Evolutionary conservation across 2,888 invertebrate genomes (phyloP).

Genomic region (Orthonychiurus folsomi): DNA sequence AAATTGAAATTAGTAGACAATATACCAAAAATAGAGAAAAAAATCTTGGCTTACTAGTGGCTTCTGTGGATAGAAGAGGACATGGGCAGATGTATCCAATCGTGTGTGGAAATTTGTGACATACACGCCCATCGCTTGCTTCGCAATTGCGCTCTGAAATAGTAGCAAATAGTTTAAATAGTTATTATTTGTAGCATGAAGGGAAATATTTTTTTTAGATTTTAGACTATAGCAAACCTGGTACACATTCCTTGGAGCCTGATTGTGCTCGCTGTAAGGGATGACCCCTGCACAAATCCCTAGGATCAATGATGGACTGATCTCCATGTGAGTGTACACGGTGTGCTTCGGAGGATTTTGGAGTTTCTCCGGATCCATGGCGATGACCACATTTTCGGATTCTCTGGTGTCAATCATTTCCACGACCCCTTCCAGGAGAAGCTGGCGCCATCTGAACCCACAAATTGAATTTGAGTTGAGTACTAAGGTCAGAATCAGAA

Average conservation of each 20-base stretch:
- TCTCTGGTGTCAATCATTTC: conserved; percentile 55
- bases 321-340: conserved; percentile 54
- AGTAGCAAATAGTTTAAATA: no score
- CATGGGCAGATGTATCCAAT: conserved; percentile 55
- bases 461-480: no score
- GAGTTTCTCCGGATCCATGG: conserved; percentile 53
- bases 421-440: conserved; percentile 54
- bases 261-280: conserved; percentile 58
- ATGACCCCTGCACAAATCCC: conserved; percentile 58
- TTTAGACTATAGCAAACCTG: conserved; percentile 42
- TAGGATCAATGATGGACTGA: conserved; percentile 56
- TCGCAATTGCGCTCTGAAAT: conserved; percentile 52
- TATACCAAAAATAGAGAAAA: no score
- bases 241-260: conserved; percentile 55
- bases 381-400: conserved; percentile 53
- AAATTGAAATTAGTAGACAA: no score
- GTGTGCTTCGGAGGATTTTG: conserved; percentile 46
- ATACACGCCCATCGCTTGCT: conserved; percentile 55
- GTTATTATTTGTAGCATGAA: no score
- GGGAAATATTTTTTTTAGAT: neutral
- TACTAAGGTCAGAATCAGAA: no score
- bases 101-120: conserved; percentile 55
- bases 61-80: conserved; percentile 55
- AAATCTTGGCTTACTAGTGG: conserved; percentile 47
- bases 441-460: conserved; percentile 42